Evolutionary conservation across 2,113 vertebrate genomes (phyloP).

Genomic region (Nyctibius bracteatus): DNA sequence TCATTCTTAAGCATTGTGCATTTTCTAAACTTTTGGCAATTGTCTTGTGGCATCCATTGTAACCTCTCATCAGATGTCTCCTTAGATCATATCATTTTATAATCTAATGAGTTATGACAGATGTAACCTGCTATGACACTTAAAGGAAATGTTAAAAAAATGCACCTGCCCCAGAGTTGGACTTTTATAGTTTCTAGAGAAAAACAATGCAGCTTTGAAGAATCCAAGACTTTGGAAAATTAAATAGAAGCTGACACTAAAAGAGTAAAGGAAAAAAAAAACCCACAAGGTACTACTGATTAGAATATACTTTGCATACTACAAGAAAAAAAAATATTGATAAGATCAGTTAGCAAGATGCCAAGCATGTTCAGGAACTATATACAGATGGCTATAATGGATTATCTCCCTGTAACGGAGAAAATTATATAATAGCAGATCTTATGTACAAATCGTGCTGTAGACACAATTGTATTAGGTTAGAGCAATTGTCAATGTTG

Average conservation of each 20-base stretch:
- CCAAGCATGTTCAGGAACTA: neutral
- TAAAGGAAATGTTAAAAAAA: neutral
- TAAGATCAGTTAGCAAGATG: neutral
- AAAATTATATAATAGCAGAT: neutral
- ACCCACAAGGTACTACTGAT: neutral
- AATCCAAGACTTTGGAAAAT: neutral
- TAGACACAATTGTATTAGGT: neutral
- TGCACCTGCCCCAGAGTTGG: neutral
- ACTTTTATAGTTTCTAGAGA: neutral
- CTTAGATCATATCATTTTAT: neutral
- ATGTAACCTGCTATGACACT: neutral
- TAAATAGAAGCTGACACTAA: neutral
- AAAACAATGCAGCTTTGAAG: neutral
- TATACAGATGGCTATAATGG: neutral
- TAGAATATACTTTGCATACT: neutral
- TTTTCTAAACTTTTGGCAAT: neutral
- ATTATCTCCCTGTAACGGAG: neutral
- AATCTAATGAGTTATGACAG: neutral
- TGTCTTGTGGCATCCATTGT: neutral
- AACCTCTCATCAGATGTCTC: neutral
- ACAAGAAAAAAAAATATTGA: neutral
- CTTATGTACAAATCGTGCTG: neutral
- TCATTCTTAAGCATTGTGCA: neutral
- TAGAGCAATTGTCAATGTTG: neutral
- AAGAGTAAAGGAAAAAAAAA: neutral